A percentile compares a stretch with the other conserved stretches of the same genome.
Conservation (phyloP, 2,797 vertebrate genomes). For the Anas capensis region DNA sequence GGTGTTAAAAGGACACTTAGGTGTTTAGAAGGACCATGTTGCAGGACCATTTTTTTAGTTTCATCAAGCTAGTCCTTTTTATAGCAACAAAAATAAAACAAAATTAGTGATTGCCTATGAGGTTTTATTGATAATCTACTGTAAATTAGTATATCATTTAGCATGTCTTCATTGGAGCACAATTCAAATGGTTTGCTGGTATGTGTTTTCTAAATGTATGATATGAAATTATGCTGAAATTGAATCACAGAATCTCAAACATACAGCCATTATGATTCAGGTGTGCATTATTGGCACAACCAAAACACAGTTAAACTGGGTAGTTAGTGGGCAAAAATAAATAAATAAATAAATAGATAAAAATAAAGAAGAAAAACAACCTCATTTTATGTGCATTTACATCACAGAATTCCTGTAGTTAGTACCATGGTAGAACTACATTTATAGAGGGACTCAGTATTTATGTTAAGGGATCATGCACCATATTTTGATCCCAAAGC, state of each 20-base stretch:
- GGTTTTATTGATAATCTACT: not conserved
- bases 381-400: not conserved
- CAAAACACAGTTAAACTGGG: not conserved
- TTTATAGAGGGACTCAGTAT: not conserved
- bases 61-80: not conserved
- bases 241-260: not conserved
- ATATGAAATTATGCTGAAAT: not conserved
- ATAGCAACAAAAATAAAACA: not conserved
- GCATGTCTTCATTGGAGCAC: not conserved
- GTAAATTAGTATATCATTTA: not conserved
- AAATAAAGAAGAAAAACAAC: rapidly evolving
- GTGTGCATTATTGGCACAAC: not conserved
- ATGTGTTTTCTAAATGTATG: not conserved
- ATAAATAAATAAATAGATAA: too few relatives aligned
- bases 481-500: not conserved
- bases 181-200: not conserved
- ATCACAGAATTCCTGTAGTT: not conserved
- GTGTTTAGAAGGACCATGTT: not conserved
- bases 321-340: not conserved
- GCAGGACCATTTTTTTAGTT: not conserved
- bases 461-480: not conserved
- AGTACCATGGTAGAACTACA: not conserved
- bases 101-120: not conserved
- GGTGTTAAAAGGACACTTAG: not conserved
- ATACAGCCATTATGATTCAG: not conserved